phyloP scores from a whole-genome alignment of 2,113 vertebrate genomes.

The Phycodurus eques region DNA sequence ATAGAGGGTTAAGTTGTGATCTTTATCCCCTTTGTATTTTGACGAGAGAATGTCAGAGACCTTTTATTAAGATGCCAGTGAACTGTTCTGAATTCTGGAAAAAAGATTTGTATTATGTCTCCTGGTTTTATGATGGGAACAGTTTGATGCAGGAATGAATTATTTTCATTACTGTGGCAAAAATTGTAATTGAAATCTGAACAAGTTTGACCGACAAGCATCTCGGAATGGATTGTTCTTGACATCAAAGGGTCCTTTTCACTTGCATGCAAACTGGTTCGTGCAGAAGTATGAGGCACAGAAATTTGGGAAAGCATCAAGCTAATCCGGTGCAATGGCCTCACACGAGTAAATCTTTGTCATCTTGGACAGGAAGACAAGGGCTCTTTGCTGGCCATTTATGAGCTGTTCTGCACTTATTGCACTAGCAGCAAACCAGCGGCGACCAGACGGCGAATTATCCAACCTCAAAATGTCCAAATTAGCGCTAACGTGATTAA shows the following conservation, averaged over 20 bases:
- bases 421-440: slow-evolving; percentile 3
- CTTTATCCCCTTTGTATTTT: neutral
- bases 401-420: neutral
- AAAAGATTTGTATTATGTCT: no score
- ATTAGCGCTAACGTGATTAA: slow-evolving; percentile 11
- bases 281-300: neutral
- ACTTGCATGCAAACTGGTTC: neutral
- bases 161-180: neutral
- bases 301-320: neutral
- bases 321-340: neutral
- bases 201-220: neutral
- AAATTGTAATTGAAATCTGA: neutral
- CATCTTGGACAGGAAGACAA: slow-evolving; percentile 1
- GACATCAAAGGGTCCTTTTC: neutral
- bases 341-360: neutral
- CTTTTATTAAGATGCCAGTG: neutral
- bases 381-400: neutral
- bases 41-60: neutral
- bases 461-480: slow-evolving; percentile 15
- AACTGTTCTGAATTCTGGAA: neutral
- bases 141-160: neutral
- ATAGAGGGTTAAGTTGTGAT: neutral
- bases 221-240: neutral
- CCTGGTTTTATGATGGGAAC: neutral
- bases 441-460: slow-evolving; percentile 7